Base-by-base conservation (phyloP, 1,140 invertebrate species). In the Zaprionus nigranus region DNA sequence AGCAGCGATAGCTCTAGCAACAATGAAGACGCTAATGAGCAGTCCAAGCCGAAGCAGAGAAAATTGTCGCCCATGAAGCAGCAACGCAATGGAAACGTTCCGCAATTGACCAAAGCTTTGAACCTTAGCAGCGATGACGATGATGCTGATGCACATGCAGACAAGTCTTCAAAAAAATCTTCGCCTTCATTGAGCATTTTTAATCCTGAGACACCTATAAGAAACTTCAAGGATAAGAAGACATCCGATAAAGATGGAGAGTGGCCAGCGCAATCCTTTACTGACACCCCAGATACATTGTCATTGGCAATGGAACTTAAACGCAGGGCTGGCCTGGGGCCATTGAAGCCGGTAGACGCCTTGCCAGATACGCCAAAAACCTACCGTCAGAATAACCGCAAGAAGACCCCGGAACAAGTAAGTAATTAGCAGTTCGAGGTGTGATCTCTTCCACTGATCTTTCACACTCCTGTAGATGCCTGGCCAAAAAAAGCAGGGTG, bases 41-140 rank as follows among this genome's bases (percentile, higher is more conserved):
- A 20, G 9, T n/a, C 13, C n/a, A 28, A 28, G 5, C 11, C 7
- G 13, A 60, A 60, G 15, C 22, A 20, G 11, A 4, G 1, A 13
- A 51, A 51, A 12, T 1, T 20, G 0, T 34, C 3, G 9, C 46
- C n/a, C 2, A 11, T 5, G 24, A 38, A 26, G 40, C 7, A 40
- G 5, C 15, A 49, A 26, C 3, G 0, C 13, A 26, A 60, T 26
- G 38, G 17, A 26, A 26, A 22, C 5, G 24, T 15, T 6, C 26
- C 36, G 5, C 38, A 9, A 22, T 9, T 49, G 24, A 12, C 6
- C 1, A 13, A 11, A 13, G 15, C 40, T 1, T 17, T n/a, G 2
- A 56, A 65, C 34, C 30, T 56, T 5, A 65, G 63, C 63, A 56
- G 49, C 24, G 63, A 66, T 5, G 53, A 17, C n/a, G 3, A 30